Evolutionary conservation across 1,140 invertebrate species (phyloP).

Genomic region (Papilio glaucus): DNA sequence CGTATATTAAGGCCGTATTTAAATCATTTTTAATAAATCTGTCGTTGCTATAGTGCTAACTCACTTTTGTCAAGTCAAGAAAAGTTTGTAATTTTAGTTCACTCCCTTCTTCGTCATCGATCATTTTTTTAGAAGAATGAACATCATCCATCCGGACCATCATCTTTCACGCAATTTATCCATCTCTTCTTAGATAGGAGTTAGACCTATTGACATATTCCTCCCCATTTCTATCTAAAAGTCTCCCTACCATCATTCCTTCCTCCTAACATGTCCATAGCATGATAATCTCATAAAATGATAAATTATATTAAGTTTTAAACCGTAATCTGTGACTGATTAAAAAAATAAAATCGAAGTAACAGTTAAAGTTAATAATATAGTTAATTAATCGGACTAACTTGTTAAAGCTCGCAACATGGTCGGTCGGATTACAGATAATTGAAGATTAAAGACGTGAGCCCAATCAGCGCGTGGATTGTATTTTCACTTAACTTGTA

Average conservation of each 20-base stretch:
- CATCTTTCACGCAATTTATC: too few relatives aligned
- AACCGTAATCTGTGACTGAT: background rate
- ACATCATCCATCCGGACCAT: too few relatives aligned
- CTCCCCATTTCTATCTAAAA: too few relatives aligned
- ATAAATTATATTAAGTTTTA: background rate
- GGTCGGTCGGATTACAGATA: background rate
- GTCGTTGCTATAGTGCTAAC: too few relatives aligned
- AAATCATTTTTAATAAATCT: background rate
- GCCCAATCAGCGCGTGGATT: background rate
- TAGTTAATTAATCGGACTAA: background rate
- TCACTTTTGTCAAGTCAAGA: too few relatives aligned
- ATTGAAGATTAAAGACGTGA: conserved; percentile 1
- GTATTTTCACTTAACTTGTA: background rate
- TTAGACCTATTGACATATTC: too few relatives aligned
- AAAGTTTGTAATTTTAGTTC: too few relatives aligned
- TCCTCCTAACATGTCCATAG: background rate
- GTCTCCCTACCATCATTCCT: too few relatives aligned
- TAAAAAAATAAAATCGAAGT: background rate
- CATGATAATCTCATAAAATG: background rate
- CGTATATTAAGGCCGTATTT: background rate
- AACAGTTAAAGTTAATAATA: background rate
- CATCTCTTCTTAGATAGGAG: too few relatives aligned
- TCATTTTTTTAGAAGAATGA: too few relatives aligned
- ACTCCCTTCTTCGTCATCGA: too few relatives aligned
- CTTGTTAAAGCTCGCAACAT: background rate